A percentile compares a stretch with the other conserved stretches of the same genome.
These are phyloP conservation scores for Achroia grisella DNA, from an alignment of 1,140 invertebrate species.

Conservation along the genomic window DNA sequence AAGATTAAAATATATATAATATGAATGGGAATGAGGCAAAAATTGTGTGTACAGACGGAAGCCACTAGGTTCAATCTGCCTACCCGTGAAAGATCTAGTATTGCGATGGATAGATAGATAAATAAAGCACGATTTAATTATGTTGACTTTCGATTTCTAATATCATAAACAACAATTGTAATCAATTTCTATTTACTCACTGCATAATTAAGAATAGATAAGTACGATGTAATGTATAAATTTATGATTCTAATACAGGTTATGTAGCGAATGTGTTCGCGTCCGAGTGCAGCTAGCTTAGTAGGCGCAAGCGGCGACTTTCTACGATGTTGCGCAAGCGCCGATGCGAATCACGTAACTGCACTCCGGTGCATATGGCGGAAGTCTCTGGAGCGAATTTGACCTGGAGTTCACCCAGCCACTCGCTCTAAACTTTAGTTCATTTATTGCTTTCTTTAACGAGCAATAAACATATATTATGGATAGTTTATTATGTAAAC, in stretches of 20 bases:
- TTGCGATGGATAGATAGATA: too few relatives aligned
- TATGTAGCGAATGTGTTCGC: constrained; percentile 40
- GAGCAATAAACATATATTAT: too few relatives aligned
- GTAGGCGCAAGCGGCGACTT: constrained; percentile 44
- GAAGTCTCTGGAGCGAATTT: constrained; percentile 62
- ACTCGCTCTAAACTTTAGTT: constrained; percentile 15
- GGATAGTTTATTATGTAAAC: too few relatives aligned
- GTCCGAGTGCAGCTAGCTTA: constrained; percentile 54
- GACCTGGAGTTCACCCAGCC: constrained; percentile 30
- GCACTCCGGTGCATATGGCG: constrained; percentile 53
- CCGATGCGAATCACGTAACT: constrained; percentile 67
- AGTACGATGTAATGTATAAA: constrained; percentile 31
- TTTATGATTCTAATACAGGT: constrained; percentile 44
- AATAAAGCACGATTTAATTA: too few relatives aligned
- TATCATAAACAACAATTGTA: too few relatives aligned
- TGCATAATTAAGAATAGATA: constrained; percentile 25
- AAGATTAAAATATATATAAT: too few relatives aligned
- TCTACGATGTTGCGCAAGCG: constrained; percentile 62
- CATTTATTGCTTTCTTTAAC: too few relatives aligned
- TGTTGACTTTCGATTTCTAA: too few relatives aligned
- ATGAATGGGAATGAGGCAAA: too few relatives aligned
- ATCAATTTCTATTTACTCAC: constrained; percentile 2
- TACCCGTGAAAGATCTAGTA: too few relatives aligned
- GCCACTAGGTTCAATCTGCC: too few relatives aligned
- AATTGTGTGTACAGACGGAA: too few relatives aligned